phyloP scores from a whole-genome alignment of 2,888 invertebrate species.

The Melinaea menophilus region DNA sequence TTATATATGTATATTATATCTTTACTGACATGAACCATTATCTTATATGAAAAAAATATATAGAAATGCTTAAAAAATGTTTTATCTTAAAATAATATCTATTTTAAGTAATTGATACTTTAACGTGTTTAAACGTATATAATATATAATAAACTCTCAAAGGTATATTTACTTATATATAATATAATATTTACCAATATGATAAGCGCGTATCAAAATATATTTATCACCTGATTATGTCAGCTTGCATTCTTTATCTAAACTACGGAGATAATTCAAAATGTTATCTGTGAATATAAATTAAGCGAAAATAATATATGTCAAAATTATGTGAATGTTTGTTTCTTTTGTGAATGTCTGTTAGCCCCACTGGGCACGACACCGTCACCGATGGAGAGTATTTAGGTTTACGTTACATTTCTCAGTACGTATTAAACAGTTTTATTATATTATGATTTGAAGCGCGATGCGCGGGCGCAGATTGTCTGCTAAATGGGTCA shows the following conservation, averaged over 20 bases:
- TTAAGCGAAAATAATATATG: not conserved
- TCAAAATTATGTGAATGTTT: too few species aligned
- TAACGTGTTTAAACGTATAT: too few species aligned
- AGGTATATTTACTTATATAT: too few species aligned
- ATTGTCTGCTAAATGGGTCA: conserved; percentile 68
- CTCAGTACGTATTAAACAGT: conserved; percentile 43
- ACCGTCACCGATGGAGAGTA: not conserved
- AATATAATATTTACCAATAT: too few species aligned
- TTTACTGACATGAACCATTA: not conserved
- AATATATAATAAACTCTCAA: too few species aligned
- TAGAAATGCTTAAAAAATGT: too few species aligned
- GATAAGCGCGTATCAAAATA: conserved; percentile 1
- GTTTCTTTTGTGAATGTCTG: too few species aligned
- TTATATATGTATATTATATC: not conserved
- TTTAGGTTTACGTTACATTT: conserved; percentile 29
- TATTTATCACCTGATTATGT: not conserved
- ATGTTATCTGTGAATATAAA: not conserved
- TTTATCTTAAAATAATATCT: too few species aligned
- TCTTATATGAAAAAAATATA: too few species aligned
- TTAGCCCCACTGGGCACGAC: too few species aligned
- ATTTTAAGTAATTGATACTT: too few species aligned
- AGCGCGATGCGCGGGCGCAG: conserved; percentile 61
- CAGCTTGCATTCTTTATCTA: not conserved
- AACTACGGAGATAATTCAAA: not conserved
- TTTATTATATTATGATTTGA: conserved; percentile 18